Evolutionary conservation across 53 echinoderm and acorn worm genomes (phyloP), one percentile per base, ranked within the genome.

Genomic region (Zoroaster sp.): DNA sequence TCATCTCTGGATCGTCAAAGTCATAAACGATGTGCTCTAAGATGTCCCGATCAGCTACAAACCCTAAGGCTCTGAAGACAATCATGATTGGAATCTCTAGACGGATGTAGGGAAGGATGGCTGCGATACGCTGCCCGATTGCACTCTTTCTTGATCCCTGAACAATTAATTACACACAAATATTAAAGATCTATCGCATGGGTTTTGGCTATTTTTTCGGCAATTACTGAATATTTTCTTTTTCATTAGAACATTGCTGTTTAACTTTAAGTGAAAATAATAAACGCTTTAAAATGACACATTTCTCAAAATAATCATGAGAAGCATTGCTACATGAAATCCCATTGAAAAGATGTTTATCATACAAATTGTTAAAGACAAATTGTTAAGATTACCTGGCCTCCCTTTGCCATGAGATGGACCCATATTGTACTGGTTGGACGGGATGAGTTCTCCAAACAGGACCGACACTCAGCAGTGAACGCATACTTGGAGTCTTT

Each of bases 1-100:
- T 97, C 95, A 95, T 95, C 54, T 98, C 98, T 33, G 98, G 98
- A 34, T 98, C 98, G 69, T 98, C 98, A 91, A 98, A 98, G 88
- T 98, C 98, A 59, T 97, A 97, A 77, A 98, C 94, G 87, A 98
- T 98, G 91, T 98, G 98, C 65, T 98, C 98, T n/a, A 98, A 83
- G 87, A 98, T 98, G 78, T 98, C 98, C 30, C 98, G 74, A 69
- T 98, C 98, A 17, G 95, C 94, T 37, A 95, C 95, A 73, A 98
- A 98, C 3, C 98, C 98, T 34, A 96, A 80, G 21, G 95, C 98
- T 75, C 95, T 75, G 85, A 98, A 98, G 30, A 95, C 98, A n/a
- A 96, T 92, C 98, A 95, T 95, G 79, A 96, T 93, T 18, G 98
- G 98, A 36, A 96, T 90, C 85, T 98, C 98, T 5, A 90, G 95